A percentile compares a stretch with the other conserved stretches of the same genome.
phyloP scores from a whole-genome alignment of 92 coral and sea anemone species.

The Diadumene lineata region DNA sequence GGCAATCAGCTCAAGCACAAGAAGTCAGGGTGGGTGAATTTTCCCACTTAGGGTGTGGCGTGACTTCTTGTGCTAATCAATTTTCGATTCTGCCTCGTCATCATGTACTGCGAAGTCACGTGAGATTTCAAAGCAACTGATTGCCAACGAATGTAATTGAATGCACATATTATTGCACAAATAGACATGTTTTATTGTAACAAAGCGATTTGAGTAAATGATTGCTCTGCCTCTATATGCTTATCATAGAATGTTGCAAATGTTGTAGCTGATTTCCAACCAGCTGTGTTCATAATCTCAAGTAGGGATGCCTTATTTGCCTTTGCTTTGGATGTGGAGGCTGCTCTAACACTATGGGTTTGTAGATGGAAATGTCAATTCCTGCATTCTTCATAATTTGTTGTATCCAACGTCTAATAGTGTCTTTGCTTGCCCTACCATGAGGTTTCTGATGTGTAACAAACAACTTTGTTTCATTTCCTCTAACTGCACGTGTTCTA shows the following conservation, averaged over 20 bases:
- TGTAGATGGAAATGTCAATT: conserved; percentile 42
- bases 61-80: no score
- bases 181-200: background rate
- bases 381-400: conserved; percentile 55
- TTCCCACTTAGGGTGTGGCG: conserved; percentile 35
- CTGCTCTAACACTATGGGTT: conserved; percentile 64
- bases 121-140: conserved; percentile 69
- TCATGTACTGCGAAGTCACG: conserved; percentile 54
- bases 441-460: conserved; percentile 61
- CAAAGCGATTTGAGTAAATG: conserved; percentile 42
- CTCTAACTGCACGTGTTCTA: conserved; percentile 32
- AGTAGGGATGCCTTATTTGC: conserved; percentile 34
- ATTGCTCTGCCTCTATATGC: conserved; percentile 35
- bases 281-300: conserved; percentile 57
- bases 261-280: conserved; percentile 58
- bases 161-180: background rate
- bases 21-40: conserved; percentile 8
- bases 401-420: conserved; percentile 52
- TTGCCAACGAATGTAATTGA: conserved; percentile 36
- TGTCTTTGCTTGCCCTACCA: conserved; percentile 57
- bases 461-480: conserved; percentile 40
- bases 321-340: conserved; percentile 67
- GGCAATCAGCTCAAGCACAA: conserved; percentile 9
- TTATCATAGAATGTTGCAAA: conserved; percentile 60
- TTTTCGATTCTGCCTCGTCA: conserved; percentile 44